These are phyloP conservation scores for Strigamia transsilvanica DNA, from an alignment of 2,888 invertebrate species.

Conservation along the genomic window DNA sequence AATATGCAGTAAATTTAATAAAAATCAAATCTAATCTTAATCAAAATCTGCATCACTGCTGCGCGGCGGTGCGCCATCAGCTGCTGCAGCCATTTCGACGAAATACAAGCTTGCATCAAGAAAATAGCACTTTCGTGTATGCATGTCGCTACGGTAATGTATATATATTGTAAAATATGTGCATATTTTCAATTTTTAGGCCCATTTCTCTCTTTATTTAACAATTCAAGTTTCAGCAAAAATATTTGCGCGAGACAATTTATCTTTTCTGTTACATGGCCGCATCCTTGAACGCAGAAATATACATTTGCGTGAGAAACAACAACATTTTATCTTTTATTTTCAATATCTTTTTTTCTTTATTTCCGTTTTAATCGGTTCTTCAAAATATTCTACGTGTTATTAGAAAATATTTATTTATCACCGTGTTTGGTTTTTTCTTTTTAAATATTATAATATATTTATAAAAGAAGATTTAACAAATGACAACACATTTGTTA, in stretches of 20 bases:
- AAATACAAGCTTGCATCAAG: neutral
- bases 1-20: neutral
- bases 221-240: no score
- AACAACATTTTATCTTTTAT: neutral
- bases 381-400: neutral
- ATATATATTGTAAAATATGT: constrained; percentile 17
- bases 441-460: neutral
- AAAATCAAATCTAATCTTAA: constrained; percentile 8
- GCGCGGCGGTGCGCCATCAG: neutral
- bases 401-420: constrained; percentile 7
- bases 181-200: neutral
- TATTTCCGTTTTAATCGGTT: neutral
- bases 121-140: no score
- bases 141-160: neutral
- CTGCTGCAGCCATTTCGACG: neutral
- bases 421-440: neutral
- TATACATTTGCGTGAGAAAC: neutral
- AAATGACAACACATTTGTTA: constrained; percentile 43
- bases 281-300: constrained; percentile 5
- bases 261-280: constrained; percentile 27
- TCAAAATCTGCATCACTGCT: neutral
- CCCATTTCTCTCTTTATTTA: no score
- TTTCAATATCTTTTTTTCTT: neutral
- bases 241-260: neutral
- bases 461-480: constrained; percentile 31